Conservation (phyloP, 2,113 vertebrate species). For the Phyllopteryx taeniolatus region DNA sequence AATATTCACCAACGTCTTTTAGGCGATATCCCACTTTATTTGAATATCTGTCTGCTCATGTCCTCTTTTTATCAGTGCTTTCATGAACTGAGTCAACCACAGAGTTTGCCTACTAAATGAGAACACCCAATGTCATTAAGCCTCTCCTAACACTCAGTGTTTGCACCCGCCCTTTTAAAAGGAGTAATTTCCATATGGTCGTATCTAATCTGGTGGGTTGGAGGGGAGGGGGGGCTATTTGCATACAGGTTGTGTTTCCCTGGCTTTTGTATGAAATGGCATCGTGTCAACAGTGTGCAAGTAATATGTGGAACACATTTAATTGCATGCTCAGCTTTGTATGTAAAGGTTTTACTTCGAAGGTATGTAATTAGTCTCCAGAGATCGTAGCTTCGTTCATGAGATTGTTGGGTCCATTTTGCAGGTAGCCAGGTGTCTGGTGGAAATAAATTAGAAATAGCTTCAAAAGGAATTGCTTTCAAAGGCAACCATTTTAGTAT, state of each 20-base stretch:
- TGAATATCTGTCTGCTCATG: slow-evolving; percentile 56
- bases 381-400: slow-evolving; percentile 23
- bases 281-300: slow-evolving; percentile 35
- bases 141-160: slow-evolving; percentile 34
- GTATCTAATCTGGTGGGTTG: slow-evolving; percentile 52
- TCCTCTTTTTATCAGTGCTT: slow-evolving; percentile 51
- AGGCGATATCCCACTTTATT: slow-evolving; percentile 45
- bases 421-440: slow-evolving; percentile 45
- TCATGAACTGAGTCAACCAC: slow-evolving; percentile 52
- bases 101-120: slow-evolving; percentile 72
- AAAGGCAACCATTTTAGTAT: slow-evolving; percentile 13
- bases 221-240: slow-evolving; percentile 37
- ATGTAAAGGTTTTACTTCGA: slow-evolving; percentile 40
- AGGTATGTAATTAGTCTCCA: slow-evolving; percentile 30
- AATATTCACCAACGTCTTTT: slow-evolving; percentile 47
- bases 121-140: slow-evolving; percentile 54
- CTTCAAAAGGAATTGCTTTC: slow-evolving; percentile 31
- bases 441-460: slow-evolving; percentile 32
- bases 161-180: slow-evolving; percentile 30
- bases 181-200: slow-evolving; percentile 62
- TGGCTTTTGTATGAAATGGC: slow-evolving; percentile 52
- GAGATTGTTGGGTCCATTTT: slow-evolving; percentile 28
- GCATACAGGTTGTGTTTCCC: slow-evolving; percentile 64
- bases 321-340: slow-evolving; percentile 64
- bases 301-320: slow-evolving; percentile 51